Evolutionary conservation across 2,888 invertebrate species (phyloP).

Genomic region (Girardia tigrina): DNA sequence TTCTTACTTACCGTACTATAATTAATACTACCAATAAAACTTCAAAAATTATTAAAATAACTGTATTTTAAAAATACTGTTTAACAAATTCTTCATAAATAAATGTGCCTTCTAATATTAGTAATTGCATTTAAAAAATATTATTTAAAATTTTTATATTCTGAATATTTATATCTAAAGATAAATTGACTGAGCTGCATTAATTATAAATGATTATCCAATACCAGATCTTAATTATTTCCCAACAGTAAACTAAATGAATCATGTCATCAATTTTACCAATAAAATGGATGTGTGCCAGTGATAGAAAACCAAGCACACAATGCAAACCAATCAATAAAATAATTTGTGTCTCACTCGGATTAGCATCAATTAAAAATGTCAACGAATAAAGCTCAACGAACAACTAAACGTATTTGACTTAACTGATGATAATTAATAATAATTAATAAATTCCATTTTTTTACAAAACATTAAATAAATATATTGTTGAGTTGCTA

Average conservation of each 20-base stretch:
- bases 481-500: background rate
- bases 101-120: too few relatives aligned
- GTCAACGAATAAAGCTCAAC: background rate
- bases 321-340: background rate
- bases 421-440: background rate
- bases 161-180: too few relatives aligned
- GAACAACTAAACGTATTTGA: background rate
- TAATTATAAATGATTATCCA: background rate
- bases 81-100: too few relatives aligned
- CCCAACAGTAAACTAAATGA: background rate
- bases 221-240: background rate
- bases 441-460: background rate
- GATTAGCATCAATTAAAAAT: background rate
- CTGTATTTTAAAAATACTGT: too few relatives aligned
- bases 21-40: too few relatives aligned
- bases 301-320: background rate
- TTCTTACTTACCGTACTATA: too few relatives aligned
- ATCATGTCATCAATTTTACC: background rate
- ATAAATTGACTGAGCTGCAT: too few relatives aligned
- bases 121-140: too few relatives aligned
- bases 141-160: too few relatives aligned
- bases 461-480: background rate
- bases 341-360: background rate
- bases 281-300: background rate
- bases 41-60: too few relatives aligned